phyloP scores from a whole-genome alignment of 2,797 vertebrate species.

The Eremophila alpestris region DNA sequence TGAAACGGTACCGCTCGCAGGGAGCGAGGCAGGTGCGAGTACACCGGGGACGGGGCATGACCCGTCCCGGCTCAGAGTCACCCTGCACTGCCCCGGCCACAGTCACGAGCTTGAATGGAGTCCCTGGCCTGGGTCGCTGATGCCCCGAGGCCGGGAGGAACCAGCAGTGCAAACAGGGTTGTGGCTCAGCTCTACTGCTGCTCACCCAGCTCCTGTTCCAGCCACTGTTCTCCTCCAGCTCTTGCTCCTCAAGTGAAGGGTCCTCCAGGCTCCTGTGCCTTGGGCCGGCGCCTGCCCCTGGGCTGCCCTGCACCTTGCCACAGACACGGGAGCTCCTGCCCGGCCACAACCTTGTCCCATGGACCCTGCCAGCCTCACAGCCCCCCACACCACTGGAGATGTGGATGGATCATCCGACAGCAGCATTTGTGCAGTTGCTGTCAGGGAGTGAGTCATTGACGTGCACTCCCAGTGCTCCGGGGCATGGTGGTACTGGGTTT shows the following conservation, averaged over 20 bases:
- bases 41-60: rapidly evolving
- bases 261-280: background rate
- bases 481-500: rapidly evolving
- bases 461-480: rapidly evolving
- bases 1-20: rapidly evolving
- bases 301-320: background rate
- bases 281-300: rapidly evolving
- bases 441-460: rapidly evolving
- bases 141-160: background rate
- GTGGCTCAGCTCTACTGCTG: background rate
- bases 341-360: rapidly evolving
- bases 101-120: rapidly evolving
- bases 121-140: background rate
- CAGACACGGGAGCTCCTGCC: background rate
- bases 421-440: background rate
- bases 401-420: rapidly evolving
- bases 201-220: background rate
- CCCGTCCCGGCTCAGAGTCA: background rate
- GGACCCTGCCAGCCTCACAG: background rate
- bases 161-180: rapidly evolving
- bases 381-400: background rate
- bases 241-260: background rate
- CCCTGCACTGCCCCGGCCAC: rapidly evolving
- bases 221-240: background rate
- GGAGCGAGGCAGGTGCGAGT: rapidly evolving